Evolutionary conservation across 1,140 invertebrate species (phyloP).

Genomic region (Liolophura sinensis): DNA sequence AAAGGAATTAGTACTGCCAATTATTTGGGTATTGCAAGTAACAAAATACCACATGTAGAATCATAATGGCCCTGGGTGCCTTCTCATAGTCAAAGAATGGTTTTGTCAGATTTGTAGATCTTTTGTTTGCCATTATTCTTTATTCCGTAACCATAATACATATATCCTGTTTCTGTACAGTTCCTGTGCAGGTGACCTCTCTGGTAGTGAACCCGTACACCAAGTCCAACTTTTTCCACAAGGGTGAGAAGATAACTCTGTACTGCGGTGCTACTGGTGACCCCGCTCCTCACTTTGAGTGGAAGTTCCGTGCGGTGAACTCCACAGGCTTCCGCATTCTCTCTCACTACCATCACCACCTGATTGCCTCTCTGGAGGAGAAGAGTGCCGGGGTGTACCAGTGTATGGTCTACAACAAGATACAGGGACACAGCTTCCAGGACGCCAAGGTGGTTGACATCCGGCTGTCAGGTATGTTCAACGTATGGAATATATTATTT

Average conservation of each 20-base stretch:
- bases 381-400: conserved; percentile 27
- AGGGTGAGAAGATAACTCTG: conserved; percentile 22
- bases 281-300: conserved; percentile 27
- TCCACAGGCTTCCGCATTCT: conserved; percentile 5
- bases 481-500: background rate
- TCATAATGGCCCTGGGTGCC: too few species aligned
- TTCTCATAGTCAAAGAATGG: too few species aligned
- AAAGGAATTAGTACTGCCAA: too few species aligned
- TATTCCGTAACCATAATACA: too few species aligned
- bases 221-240: conserved; percentile 11
- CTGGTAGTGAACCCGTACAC: conserved; percentile 14
- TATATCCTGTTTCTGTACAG: conserved; percentile 3
- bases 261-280: conserved; percentile 27
- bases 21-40: too few species aligned
- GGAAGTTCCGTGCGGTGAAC: conserved; percentile 18
- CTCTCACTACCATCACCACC: conserved; percentile 23
- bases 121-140: too few species aligned
- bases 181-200: conserved; percentile 14
- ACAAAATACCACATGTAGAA: too few species aligned
- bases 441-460: conserved; percentile 19
- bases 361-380: conserved; percentile 18
- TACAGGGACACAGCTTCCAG: conserved; percentile 18
- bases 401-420: conserved; percentile 30
- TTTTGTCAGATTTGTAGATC: too few species aligned
- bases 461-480: conserved; percentile 15